phyloP scores from a whole-genome alignment of 2,113 vertebrate genomes.

The Thymallus thymallus region DNA sequence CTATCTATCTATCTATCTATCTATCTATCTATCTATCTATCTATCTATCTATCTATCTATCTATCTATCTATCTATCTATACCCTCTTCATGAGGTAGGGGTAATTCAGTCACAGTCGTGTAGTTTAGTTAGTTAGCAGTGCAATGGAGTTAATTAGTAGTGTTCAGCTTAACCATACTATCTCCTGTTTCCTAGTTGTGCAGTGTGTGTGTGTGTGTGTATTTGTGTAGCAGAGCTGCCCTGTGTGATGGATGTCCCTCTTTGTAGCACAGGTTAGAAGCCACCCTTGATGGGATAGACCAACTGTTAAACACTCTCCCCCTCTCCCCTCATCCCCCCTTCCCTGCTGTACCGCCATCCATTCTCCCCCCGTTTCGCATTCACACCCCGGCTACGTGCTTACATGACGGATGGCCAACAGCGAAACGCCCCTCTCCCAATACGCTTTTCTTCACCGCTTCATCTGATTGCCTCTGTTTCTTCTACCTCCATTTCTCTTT shows the following conservation, averaged over 20 bases:
- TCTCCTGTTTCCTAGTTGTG: neutral
- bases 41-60: no score
- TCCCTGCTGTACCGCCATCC: constrained; percentile 4
- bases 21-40: no score
- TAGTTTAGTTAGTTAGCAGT: no score
- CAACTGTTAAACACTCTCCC: constrained; percentile 40
- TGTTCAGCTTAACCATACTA: no score
- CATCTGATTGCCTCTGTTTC: constrained; percentile 48
- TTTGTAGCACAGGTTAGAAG: constrained; percentile 73
- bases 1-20: no score
- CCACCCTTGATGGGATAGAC: constrained; percentile 69
- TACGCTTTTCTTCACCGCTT: constrained; percentile 50
- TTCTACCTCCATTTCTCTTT: neutral
- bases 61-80: no score
- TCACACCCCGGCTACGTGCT: neutral
- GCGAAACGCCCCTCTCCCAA: constrained; percentile 38
- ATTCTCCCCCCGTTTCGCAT: constrained; percentile 12
- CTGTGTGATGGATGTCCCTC: constrained; percentile 63
- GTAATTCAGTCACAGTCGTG: no score
- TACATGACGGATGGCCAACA: constrained; percentile 60
- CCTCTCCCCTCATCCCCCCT: constrained; percentile 7
- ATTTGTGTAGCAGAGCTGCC: constrained; percentile 48
- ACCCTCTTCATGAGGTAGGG: no score
- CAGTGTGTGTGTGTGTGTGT: constrained; percentile 23
- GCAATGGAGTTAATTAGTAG: no score